Percentiles rank a stretch among this genome's conserved stretches.
Evolutionary conservation across 2,888 invertebrate genomes (phyloP).

Genomic region (Standfussiana lucernea): DNA sequence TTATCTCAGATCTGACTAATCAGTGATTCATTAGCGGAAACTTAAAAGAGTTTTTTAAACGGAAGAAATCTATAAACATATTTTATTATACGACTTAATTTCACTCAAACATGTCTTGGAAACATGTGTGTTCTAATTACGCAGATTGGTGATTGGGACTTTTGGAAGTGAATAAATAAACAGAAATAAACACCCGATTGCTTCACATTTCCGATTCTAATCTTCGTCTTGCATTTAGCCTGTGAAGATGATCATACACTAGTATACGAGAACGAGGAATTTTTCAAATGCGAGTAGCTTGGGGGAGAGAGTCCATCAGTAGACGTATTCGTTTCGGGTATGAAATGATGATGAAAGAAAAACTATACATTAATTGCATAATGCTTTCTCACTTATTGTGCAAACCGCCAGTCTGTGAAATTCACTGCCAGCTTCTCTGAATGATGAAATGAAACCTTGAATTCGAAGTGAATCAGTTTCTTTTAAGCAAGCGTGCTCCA

Average conservation of each 20-base stretch:
- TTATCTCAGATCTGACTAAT: conserved; percentile 46
- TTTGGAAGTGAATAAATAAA: conserved; percentile 9
- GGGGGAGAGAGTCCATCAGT: no score
- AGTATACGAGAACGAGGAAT: no score
- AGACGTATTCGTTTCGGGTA: neutral
- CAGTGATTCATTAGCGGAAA: conserved; percentile 58
- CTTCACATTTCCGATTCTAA: neutral
- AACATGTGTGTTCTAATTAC: conserved; percentile 50
- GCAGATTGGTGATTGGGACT: conserved; percentile 4
- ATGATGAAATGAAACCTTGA: no score
- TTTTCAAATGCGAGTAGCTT: no score
- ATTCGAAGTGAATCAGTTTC: no score
- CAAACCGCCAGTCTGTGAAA: no score
- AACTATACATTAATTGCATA: no score
- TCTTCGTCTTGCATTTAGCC: neutral
- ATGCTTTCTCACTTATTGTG: no score
- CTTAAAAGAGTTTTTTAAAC: conserved; percentile 30
- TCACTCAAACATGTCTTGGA: conserved; percentile 35
- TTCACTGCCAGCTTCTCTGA: no score
- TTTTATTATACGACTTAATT: conserved; percentile 42
- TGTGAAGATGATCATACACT: neutral
- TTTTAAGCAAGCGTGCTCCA: no score
- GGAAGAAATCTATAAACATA: conserved; percentile 60
- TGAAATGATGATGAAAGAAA: no score
- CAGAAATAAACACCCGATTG: neutral